These are phyloP conservation scores for Caenorhabditis remanei DNA, from an alignment of 1,140 invertebrate species.

Conservation along the genomic window DNA sequence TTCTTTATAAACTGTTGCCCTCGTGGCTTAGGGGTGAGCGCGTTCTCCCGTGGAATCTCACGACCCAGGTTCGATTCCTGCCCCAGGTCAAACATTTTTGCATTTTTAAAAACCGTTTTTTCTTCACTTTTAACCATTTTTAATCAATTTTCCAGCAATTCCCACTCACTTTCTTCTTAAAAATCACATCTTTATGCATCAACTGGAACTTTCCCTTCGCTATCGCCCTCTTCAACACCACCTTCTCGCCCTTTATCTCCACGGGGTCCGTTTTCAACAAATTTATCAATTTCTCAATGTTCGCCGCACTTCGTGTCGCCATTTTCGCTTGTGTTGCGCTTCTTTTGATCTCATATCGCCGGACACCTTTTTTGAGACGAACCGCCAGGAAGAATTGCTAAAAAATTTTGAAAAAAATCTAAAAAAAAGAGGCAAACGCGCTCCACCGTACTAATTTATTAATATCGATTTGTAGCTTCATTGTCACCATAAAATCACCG, in stretches of 20 bases:
- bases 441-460: slow-evolving; percentile 27
- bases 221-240: slow-evolving; percentile 66
- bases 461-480: slow-evolving; percentile 31
- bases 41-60: too few relatives aligned
- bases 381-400: slow-evolving; percentile 34
- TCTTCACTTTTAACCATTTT: neutral
- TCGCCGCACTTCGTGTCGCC: neutral
- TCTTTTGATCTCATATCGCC: slow-evolving; percentile 10
- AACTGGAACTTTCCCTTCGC: slow-evolving; percentile 67
- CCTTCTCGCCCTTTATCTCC: slow-evolving; percentile 48
- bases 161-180: slow-evolving; percentile 69
- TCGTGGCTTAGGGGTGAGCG: too few relatives aligned
- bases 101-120: too few relatives aligned
- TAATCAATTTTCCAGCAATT: too few relatives aligned
- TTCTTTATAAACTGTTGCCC: too few relatives aligned
- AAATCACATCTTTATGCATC: slow-evolving; percentile 68
- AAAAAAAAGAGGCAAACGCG: neutral
- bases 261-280: slow-evolving; percentile 23
- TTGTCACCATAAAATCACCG: slow-evolving; percentile 60
- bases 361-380: slow-evolving; percentile 29
- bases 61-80: too few relatives aligned
- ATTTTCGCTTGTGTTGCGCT: neutral
- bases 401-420: neutral
- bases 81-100: too few relatives aligned
- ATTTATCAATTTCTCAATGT: slow-evolving; percentile 47